A percentile compares a stretch with the other conserved stretches of the same genome.
These are phyloP conservation scores for Willowsia nigromaculata DNA, from an alignment of 2,888 invertebrate genomes.

Conservation along the genomic window DNA sequence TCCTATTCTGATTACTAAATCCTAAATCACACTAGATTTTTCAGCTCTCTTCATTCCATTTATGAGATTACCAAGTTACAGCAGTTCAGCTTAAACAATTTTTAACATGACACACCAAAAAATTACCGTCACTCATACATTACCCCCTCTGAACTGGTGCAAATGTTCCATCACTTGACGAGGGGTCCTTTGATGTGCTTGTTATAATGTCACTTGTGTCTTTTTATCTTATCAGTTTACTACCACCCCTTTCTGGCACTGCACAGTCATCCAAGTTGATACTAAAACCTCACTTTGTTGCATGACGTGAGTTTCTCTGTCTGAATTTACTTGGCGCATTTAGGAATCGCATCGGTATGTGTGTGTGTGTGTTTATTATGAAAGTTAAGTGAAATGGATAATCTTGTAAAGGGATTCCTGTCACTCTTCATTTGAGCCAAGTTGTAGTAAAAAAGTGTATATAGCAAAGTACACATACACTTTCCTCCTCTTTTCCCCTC, in stretches of 20 bases:
- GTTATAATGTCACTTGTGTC: background rate
- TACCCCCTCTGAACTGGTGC: background rate
- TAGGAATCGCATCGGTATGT: background rate
- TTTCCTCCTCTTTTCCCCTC: background rate
- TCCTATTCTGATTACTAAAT: background rate
- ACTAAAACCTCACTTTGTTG: background rate
- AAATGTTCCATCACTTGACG: too few relatives aligned
- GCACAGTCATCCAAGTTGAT: background rate
- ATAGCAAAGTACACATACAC: background rate
- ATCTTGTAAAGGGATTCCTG: conserved; percentile 57
- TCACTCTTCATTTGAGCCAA: conserved; percentile 57
- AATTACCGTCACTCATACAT: background rate
- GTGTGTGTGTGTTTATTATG: background rate
- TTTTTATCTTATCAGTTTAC: background rate
- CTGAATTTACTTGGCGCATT: background rate
- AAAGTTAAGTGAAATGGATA: conserved; percentile 43
- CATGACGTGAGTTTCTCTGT: background rate
- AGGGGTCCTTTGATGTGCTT: background rate
- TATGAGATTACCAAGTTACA: too few relatives aligned
- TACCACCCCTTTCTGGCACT: background rate
- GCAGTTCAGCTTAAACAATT: too few relatives aligned
- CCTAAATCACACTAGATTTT: too few relatives aligned
- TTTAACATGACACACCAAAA: background rate
- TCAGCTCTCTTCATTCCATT: background rate
- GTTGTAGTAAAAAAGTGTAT: background rate